Conservation (phyloP, 2,113 vertebrate genomes). For the Sapayoa aenigma region DNA sequence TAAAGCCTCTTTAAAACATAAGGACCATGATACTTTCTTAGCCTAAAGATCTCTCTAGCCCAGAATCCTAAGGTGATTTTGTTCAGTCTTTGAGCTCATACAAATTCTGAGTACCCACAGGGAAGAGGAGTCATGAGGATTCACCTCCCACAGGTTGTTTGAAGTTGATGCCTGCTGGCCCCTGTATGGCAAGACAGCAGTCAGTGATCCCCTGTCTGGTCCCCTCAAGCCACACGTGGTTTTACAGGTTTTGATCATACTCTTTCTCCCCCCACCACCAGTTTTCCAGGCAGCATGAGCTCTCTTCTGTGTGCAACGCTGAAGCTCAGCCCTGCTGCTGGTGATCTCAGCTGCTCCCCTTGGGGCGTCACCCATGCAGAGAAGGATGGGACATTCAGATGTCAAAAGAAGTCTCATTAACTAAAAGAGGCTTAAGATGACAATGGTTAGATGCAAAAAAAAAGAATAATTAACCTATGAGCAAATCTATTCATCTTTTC, state of each 20-base stretch:
- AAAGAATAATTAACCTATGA: neutral
- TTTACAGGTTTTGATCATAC: conserved; percentile 12
- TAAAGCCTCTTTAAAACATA: neutral
- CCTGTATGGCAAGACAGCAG: neutral
- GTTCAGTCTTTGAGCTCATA: neutral
- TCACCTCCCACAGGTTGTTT: neutral
- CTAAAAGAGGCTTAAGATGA: neutral
- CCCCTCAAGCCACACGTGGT: neutral
- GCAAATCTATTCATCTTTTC: neutral
- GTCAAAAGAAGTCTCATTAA: neutral
- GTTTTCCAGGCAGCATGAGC: neutral
- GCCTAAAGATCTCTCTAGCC: neutral
- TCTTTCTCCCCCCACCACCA: neutral
- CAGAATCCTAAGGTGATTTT: neutral
- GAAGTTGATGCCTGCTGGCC: neutral
- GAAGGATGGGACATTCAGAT: neutral
- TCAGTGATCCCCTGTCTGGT: neutral
- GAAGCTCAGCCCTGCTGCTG: neutral
- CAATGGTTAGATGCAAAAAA: neutral
- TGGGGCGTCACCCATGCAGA: neutral
- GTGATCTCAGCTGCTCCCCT: neutral
- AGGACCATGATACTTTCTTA: neutral
- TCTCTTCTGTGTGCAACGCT: neutral
- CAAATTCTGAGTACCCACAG: neutral
- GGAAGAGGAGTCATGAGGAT: neutral